phyloP scores from a whole-genome alignment of 2,888 invertebrate genomes.

The Plutella xylostella region DNA sequence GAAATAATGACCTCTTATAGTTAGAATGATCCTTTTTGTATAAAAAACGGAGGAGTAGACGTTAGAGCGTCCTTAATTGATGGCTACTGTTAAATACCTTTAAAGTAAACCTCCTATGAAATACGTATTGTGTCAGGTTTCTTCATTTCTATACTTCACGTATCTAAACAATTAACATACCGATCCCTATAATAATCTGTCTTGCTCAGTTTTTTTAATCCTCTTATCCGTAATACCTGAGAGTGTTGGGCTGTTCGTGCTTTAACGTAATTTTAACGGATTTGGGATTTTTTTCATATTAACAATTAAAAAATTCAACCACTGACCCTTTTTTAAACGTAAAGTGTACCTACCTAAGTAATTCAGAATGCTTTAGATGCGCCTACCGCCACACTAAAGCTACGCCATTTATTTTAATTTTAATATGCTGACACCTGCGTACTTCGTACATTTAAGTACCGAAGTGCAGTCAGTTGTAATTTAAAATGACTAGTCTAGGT shows the following conservation, averaged over 20 bases:
- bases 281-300: too few relatives aligned
- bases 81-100: background rate
- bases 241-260: background rate
- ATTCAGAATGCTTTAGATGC: too few relatives aligned
- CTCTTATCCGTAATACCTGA: background rate
- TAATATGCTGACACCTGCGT: too few relatives aligned
- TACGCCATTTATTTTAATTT: too few relatives aligned
- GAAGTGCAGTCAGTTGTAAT: too few relatives aligned
- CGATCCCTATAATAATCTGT: conserved; percentile 1
- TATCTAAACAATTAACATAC: conserved; percentile 5
- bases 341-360: too few relatives aligned
- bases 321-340: too few relatives aligned
- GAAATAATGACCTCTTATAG: background rate
- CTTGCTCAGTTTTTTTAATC: background rate
- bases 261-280: conserved; percentile 3
- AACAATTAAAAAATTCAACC: too few relatives aligned
- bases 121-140: background rate
- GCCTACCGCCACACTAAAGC: too few relatives aligned
- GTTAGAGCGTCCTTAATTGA: background rate
- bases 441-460: too few relatives aligned
- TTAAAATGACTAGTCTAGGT: too few relatives aligned
- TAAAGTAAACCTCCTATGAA: background rate
- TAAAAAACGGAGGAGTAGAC: background rate
- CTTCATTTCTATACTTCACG: too few relatives aligned
- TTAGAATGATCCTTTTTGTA: background rate